These are phyloP conservation scores for Heliornis fulica DNA, from an alignment of 2,113 vertebrate species.

Conservation along the genomic window DNA sequence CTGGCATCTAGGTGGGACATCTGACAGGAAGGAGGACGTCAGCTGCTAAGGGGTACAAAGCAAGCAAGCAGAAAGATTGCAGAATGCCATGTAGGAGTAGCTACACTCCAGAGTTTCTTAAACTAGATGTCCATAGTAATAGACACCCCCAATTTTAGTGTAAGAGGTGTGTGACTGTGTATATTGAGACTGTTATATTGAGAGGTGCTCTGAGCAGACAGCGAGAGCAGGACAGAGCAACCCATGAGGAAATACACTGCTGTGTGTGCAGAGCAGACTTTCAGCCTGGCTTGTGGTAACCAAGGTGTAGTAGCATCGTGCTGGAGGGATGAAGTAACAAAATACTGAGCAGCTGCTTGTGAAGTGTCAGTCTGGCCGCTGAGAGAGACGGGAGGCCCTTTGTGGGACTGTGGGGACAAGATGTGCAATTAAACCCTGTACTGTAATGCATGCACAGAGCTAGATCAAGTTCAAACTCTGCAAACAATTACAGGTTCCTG, in stretches of 20 bases:
- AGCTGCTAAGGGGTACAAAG: accelerated
- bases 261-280: not conserved
- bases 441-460: not conserved
- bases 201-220: not conserved
- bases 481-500: not conserved
- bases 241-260: not conserved
- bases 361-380: not conserved
- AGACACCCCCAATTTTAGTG: not conserved
- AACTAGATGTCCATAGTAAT: not conserved
- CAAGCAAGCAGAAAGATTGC: not conserved
- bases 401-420: not conserved
- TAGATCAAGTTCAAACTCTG: not conserved
- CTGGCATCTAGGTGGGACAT: not conserved
- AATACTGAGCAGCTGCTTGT: not conserved
- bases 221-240: not conserved
- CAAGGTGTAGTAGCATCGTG: not conserved
- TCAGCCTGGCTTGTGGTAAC: not conserved
- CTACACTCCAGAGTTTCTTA: not conserved
- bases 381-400: no score
- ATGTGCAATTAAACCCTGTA: not conserved
- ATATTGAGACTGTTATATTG: not conserved
- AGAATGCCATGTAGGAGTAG: not conserved
- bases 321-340: not conserved
- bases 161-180: not conserved
- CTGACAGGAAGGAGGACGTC: not conserved